Base-by-base conservation (phyloP, 2,797 vertebrate species). In the Mormyrops boulengeri region DNA sequence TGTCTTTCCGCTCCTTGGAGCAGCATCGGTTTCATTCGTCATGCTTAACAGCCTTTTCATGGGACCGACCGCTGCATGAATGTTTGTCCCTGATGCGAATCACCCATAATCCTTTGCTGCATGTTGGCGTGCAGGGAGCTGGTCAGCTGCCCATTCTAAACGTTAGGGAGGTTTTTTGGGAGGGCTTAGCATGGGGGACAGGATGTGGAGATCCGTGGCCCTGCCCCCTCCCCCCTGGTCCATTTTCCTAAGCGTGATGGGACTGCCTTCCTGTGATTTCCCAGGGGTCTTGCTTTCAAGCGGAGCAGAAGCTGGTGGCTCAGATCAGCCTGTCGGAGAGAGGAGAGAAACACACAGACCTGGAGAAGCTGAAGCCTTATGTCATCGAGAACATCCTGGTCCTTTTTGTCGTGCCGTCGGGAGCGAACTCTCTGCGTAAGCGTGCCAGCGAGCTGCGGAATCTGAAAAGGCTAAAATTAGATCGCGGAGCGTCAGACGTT, bases 351-450 rank as follows among this genome's bases (percentile, higher is more conserved):
- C 97, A 96, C 0, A 94, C 96, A 90, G 97, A 97, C 94, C 96
- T 98, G 93, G 97, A 98, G 95, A 98, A 97, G 92, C 97, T 97
- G 93, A 97, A 98, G 93, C 97, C 97, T 88, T 98, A 98, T 88
- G 94, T 99, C 93, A 94, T 97, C 92, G 98, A 99, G 95, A 98
- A 98, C 94, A 97, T 99, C 92, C 94, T 97, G 95, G 95, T 99
- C 93, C 95, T 98, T 93, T 96, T 98, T 92, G 95, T 98, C 93
- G 94, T 96, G 92, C 94, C 96, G 86, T 93, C 96, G 88, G 94
- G 94, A 91, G 94, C 92, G 90, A 95, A 94, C 92, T 91, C 91
- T 91, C 94, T 93, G 49, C 95, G 96, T 97, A 94, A 94, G 95
- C 90, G 26, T 52, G 22, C 47, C 44, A 0, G 50, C 9, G 7